A percentile compares a stretch with the other conserved stretches of the same genome.
phyloP scores from a whole-genome alignment of 2,113 vertebrate species.

The Scolopax mira region DNA sequence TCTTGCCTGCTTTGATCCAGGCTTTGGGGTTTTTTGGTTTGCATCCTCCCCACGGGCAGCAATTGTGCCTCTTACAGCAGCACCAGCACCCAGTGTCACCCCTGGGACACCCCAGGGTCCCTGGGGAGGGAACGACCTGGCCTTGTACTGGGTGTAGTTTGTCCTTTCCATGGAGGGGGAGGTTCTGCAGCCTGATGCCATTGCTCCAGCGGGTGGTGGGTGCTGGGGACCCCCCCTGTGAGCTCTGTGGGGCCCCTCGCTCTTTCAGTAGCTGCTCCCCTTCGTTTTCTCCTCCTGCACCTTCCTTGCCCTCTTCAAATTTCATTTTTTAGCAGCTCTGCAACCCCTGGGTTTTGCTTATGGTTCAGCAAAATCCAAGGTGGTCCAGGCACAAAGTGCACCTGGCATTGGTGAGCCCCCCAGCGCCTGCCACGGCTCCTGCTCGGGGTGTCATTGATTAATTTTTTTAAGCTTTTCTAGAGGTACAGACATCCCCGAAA shows the following conservation, averaged over 20 bases:
- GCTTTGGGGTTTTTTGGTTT: neutral
- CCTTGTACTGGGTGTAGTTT: neutral
- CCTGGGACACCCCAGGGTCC: neutral
- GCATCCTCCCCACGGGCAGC: fast-evolving
- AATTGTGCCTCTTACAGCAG: neutral
- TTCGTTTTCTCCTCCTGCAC: neutral
- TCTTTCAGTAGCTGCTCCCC: neutral
- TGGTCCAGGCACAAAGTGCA: fast-evolving
- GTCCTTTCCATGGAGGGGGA: neutral
- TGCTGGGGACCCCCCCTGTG: neutral
- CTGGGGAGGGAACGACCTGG: neutral
- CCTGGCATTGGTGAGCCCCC: neutral
- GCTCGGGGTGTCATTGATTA: neutral
- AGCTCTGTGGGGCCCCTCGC: neutral
- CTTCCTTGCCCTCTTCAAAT: neutral
- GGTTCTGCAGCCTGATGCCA: neutral
- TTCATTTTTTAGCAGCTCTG: neutral
- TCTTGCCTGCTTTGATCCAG: neutral
- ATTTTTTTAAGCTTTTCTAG: neutral
- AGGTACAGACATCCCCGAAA: neutral
- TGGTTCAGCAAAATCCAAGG: neutral
- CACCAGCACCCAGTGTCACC: neutral
- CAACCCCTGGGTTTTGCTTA: neutral
- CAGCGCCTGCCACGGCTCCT: fast-evolving
- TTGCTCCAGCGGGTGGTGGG: neutral